Base-by-base conservation (phyloP, 2,113 vertebrate species). In the Peromyscus leucopus region DNA sequence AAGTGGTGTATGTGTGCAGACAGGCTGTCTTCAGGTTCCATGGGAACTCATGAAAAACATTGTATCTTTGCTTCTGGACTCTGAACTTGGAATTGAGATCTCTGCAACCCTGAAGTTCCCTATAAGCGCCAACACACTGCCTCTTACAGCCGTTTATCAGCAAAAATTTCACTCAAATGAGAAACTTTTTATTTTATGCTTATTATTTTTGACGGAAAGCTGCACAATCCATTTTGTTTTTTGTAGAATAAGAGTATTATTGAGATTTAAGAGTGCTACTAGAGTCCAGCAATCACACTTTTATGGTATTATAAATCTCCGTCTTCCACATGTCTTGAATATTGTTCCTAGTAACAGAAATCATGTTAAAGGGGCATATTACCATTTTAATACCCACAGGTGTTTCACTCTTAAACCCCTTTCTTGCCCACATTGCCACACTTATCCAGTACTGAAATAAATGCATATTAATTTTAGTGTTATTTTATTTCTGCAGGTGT, bases 401-500 rank as follows among this genome's bases (percentile, higher is more conserved):
- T 98, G 98, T 98, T 98, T 95, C 93, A 93, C 96, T 97, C 97
- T 96, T 95, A 96, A 97, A 90, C 87, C 72, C 69, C 71, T 95
- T 97, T 96, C 65, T 97, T 95, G 94, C 90, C 79, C 65, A 86
- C 88, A 85, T 92, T 90, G 80, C 96, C 95, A 94, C 90, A 79
- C 78, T 94, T 94, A 92, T 61, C 76, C 95, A 95, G 90, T 82
- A 87, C 97, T 95, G 92, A 98, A 98, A 97, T 97, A 97, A 97
- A 97, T 97, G 96, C 97, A 98, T 97, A 97, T 97, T 98, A 97
- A 98, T 98, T 97, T 97, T 97, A 97, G 91, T 89, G 95, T 94
- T 98, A 97, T 97, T 98, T 98, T 98, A 98, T 98, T 98, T 96
- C 93, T 97, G 96, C 97, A 98, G 96, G 97, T 98, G 97, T 0